A percentile compares a stretch with the other conserved stretches of the same genome.
Evolutionary conservation across 1,140 invertebrate genomes (phyloP).

Genomic region (Triops cancriformis): DNA sequence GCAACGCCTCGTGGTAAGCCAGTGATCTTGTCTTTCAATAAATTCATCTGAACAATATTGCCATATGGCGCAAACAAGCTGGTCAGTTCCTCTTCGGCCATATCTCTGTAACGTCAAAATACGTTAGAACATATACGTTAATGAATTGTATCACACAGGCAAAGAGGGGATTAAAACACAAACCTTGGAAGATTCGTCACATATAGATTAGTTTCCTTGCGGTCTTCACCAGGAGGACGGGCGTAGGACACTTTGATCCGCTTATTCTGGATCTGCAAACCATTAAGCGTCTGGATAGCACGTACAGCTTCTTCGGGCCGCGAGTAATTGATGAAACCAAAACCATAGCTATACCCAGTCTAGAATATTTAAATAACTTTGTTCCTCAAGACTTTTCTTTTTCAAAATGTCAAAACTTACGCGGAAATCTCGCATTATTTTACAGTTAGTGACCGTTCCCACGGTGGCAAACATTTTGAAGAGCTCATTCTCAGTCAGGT

Average conservation of each 20-base stretch:
- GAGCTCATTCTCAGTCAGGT: slow-evolving; percentile 81
- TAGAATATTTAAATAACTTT: slow-evolving; percentile 41
- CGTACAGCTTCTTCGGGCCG: slow-evolving; percentile 72
- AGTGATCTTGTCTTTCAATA: slow-evolving; percentile 76
- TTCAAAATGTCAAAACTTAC: too few relatives aligned
- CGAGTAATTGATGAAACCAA: slow-evolving; percentile 89
- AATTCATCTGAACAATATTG: slow-evolving; percentile 79
- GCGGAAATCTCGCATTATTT: slow-evolving; percentile 85
- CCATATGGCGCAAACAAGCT: slow-evolving; percentile 78
- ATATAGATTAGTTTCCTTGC: slow-evolving; percentile 92
- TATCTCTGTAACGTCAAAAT: slow-evolving; percentile 45
- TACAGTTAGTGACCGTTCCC: slow-evolving; percentile 75
- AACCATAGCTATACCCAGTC: slow-evolving; percentile 92
- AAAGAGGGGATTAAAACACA: not conserved
- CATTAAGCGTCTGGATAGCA: slow-evolving; percentile 79
- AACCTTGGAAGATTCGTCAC: slow-evolving; percentile 80
- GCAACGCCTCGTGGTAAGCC: slow-evolving; percentile 77
- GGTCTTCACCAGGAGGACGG: slow-evolving; percentile 78
- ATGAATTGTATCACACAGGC: not conserved
- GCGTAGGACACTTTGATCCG: slow-evolving; percentile 84
- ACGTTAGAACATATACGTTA: slow-evolving; percentile 30
- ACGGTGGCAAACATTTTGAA: slow-evolving; percentile 78
- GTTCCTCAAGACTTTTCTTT: too few relatives aligned
- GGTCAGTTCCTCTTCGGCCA: slow-evolving; percentile 70
- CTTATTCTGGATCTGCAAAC: slow-evolving; percentile 77